Base-by-base conservation (phyloP, 2,888 invertebrate genomes). In the Fissipunctia ypsillon region DNA sequence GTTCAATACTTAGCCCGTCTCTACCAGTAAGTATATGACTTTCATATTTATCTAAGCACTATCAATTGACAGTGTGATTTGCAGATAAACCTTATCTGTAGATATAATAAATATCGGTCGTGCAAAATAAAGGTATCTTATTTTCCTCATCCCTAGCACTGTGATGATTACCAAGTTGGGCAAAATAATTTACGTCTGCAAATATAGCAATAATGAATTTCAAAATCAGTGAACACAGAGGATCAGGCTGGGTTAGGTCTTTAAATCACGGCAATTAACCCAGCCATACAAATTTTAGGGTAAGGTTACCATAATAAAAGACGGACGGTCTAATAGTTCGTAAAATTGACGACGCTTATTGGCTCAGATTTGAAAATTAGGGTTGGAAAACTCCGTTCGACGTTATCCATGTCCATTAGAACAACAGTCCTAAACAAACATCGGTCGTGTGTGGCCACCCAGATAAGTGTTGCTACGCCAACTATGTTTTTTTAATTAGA, bases 391-490 rank as follows among this genome's bases (percentile, higher is more conserved):
- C 91, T 91, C 86, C 84, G 28, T 88, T 90, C 90, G 92, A 92
- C 93, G 90, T 90, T 93, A 92, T 92, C 91, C 90, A 87, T 92
- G 93, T 93, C 95, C 93, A 94, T 95, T 94, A 94, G 91, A 93
- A 94, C 94, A 92, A 94, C 93, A 92, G 93, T 93, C 95, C 95
- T 95, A 95, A 95, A 90, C 88, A 95, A 95, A 95, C 94, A 94
- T 66, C 48, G 75, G 80, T 88, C 84, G 93, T 89, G 93, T 93
- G 93, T 94, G 94, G 94, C 92, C 93, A 92, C 91, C 90, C 91
- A 88, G 95, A 95, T 95, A 95, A 95, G 93, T 94, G 92, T 92
- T 89, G 90, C 90, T 84, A 88, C 89, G 91, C 91, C 86, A 90
- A 92, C 93, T 88, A 91, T 91, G 91, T 91, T 92, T 92, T n/a